Evolutionary conservation across 2,888 invertebrate genomes (phyloP), one percentile per base, ranked within the genome.

Genomic region (Selenia dentaria): DNA sequence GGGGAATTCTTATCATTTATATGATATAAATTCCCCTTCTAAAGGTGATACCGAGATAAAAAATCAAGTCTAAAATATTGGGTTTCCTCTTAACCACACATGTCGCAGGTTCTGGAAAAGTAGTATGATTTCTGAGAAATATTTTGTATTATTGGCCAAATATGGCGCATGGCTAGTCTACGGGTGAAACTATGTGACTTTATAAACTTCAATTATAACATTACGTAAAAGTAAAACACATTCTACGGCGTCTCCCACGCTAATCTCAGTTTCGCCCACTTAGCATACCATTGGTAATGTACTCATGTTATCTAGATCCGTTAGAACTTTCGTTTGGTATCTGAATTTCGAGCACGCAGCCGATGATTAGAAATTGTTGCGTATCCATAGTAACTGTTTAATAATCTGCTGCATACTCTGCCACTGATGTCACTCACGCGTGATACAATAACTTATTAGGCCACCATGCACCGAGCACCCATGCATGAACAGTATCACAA

Each of bases 341-440:
- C 69, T 69, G 54, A 67, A 84, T 83, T 71, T 70, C 52, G 66
- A 57, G 67, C 83, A 84, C 82, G 83, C 50, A 51, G 34, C 56
- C 42, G 51, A 77, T 78, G 80, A 80, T 84, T 84, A 84, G 84
- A 84, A 85, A 85, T 73, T 79, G 76, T 70, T 63, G 64, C 73
- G 67, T 22, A 22, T 22, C 22, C 22, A 2, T 22, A 22, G 22
- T 22, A 22, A 22, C 22, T 22, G 22, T 6, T 22, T 6, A 1
- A 2, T 22, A 22, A 22, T 54, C 48, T 25, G 10, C 6, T 3
- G 10, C 25, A 22, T 22, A 6, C 56, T 57, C 54, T 59, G 62
- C 56, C 11, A 53, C 67, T 83, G 81, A 83, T 82, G 83, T 85
- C 83, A 83, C 62, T 65, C 32, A 38, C 32, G 38, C 31, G 40